These are phyloP conservation scores for Petrocephalus microphthalmus DNA, from an alignment of 2,113 vertebrate species.

Conservation along the genomic window DNA sequence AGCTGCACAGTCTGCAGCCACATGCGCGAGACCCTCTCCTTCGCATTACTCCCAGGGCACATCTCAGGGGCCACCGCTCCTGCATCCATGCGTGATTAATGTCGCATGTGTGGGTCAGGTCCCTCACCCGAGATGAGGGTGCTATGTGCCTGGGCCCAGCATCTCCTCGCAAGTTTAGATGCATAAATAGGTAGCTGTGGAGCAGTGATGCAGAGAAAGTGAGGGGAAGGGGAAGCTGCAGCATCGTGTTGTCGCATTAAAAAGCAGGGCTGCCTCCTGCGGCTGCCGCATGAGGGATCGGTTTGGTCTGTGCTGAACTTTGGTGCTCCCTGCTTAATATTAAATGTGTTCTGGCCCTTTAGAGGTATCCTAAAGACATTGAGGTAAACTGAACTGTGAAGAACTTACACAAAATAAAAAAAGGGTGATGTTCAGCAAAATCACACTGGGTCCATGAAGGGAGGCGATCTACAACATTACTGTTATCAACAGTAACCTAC, in stretches of 20 bases:
- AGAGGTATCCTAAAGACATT: background rate
- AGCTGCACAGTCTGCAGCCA: background rate
- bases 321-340: slow-evolving; percentile 1
- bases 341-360: slow-evolving; percentile 13
- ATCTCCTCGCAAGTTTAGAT: background rate
- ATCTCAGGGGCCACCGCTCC: background rate
- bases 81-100: background rate
- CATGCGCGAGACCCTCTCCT: background rate
- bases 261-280: background rate
- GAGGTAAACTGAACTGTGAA: background rate
- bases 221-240: background rate
- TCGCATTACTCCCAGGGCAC: background rate
- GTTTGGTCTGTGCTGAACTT: background rate
- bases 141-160: background rate
- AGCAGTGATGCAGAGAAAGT: background rate
- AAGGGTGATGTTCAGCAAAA: background rate
- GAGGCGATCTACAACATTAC: background rate
- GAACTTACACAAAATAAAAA: background rate
- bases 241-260: background rate
- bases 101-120: background rate
- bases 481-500: background rate
- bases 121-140: background rate
- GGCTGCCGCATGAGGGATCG: background rate
- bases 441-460: background rate
- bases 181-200: background rate